Evolutionary conservation across 1,140 invertebrate species (phyloP).

Genomic region (Melipona quadrifasciata): DNA sequence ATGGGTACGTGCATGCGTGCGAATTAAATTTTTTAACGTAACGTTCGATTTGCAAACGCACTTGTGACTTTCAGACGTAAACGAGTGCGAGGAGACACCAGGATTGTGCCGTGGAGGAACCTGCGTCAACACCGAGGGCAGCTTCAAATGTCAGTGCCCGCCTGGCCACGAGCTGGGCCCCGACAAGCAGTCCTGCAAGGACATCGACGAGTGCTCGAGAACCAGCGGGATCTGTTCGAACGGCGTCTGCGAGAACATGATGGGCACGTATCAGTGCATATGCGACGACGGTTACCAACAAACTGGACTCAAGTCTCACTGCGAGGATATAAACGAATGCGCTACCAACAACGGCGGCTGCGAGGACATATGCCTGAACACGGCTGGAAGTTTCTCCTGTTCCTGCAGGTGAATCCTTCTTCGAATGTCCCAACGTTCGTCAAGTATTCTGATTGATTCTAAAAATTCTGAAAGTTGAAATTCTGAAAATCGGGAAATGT

Average conservation of each 20-base stretch:
- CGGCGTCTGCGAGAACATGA: constrained; percentile 92
- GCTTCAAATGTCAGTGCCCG: constrained; percentile 86
- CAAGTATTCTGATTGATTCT: too few species aligned
- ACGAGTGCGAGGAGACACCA: constrained; percentile 87
- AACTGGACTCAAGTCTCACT: constrained; percentile 84
- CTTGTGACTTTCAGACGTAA: constrained; percentile 83
- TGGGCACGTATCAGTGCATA: constrained; percentile 93
- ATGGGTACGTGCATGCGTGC: constrained; percentile 85
- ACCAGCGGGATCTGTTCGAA: constrained; percentile 93
- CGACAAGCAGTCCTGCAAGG: constrained; percentile 86
- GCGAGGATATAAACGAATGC: constrained; percentile 87
- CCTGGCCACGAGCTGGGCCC: constrained; percentile 85
- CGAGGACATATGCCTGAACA: constrained; percentile 85
- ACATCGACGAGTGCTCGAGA: constrained; percentile 87
- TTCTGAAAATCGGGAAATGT: not conserved
- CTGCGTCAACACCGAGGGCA: constrained; percentile 85
- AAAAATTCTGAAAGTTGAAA: not conserved
- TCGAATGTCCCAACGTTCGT: too few species aligned
- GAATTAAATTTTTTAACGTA: not conserved
- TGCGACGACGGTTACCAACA: constrained; percentile 92
- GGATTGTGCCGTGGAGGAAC: constrained; percentile 87
- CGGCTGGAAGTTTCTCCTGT: constrained; percentile 83
- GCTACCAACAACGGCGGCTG: constrained; percentile 84
- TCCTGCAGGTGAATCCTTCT: constrained; percentile 77
- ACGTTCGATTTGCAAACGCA: not conserved